Evolutionary conservation across 1,140 invertebrate species (phyloP).

Genomic region (Neodiprion lecontei): DNA sequence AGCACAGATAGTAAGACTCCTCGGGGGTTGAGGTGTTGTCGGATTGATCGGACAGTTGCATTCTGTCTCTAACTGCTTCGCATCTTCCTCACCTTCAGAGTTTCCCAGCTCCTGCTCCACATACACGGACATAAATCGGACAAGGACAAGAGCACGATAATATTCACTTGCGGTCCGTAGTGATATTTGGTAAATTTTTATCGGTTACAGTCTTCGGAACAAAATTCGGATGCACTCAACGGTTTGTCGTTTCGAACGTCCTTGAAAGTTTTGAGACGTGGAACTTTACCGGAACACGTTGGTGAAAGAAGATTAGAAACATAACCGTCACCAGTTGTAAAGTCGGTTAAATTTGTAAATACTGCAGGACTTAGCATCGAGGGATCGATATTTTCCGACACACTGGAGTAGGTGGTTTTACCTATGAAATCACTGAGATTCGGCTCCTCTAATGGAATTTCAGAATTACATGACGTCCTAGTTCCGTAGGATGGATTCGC

Average conservation of each 20-base stretch:
- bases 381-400: too few species aligned
- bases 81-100: not conserved
- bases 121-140: not conserved
- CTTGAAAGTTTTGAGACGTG: not conserved
- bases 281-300: too few species aligned
- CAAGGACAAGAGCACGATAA: not conserved
- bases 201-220: not conserved
- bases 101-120: not conserved
- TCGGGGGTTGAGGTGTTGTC: not conserved
- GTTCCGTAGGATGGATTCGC: not conserved
- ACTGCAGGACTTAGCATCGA: too few species aligned
- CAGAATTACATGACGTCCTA: not conserved
- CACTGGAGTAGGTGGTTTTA: too few species aligned
- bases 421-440: too few species aligned
- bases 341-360: too few species aligned
- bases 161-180: not conserved
- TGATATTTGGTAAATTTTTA: not conserved
- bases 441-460: too few species aligned
- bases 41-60: not conserved
- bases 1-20: not conserved
- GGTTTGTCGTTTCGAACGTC: not conserved
- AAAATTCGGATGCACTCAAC: not conserved
- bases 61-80: not conserved
- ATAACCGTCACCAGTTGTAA: too few species aligned
- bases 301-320: too few species aligned